phyloP scores from a whole-genome alignment of 2,797 vertebrate species.

The Parotocinclus haroldoi region DNA sequence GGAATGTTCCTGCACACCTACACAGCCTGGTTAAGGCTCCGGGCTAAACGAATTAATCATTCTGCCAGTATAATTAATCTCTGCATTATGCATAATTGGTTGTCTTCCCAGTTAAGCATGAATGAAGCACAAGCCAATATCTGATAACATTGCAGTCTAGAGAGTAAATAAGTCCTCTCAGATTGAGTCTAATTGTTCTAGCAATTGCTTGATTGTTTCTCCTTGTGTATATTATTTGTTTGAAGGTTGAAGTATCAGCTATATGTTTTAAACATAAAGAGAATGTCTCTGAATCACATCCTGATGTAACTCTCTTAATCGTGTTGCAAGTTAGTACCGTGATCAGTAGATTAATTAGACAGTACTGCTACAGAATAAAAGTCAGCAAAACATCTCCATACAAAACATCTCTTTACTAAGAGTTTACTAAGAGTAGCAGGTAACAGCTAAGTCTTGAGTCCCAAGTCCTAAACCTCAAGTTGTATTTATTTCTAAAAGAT shows the following conservation, averaged over 20 bases:
- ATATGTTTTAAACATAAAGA: slow-evolving; percentile 5
- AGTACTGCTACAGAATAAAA: too few species aligned
- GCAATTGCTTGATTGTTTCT: slow-evolving; percentile 31
- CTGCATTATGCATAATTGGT: slow-evolving; percentile 31
- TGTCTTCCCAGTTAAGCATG: slow-evolving; percentile 37
- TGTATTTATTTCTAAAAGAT: too few species aligned
- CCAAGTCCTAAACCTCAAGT: too few species aligned
- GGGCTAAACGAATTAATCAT: slow-evolving; percentile 42
- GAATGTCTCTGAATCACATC: background rate
- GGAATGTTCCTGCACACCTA: slow-evolving; percentile 23
- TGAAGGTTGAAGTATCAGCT: slow-evolving; percentile 21
- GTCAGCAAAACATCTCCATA: too few species aligned
- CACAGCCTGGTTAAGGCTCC: slow-evolving; percentile 10
- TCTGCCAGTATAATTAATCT: slow-evolving; percentile 45
- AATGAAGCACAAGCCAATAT: slow-evolving; percentile 36
- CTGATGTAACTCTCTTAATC: background rate
- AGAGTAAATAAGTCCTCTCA: slow-evolving; percentile 28
- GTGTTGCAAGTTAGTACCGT: too few species aligned
- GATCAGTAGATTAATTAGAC: too few species aligned
- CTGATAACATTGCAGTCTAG: slow-evolving; percentile 27
- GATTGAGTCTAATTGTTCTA: slow-evolving; percentile 31
- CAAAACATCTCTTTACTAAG: too few species aligned
- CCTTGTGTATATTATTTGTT: slow-evolving; percentile 12
- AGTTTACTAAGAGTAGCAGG: too few species aligned
- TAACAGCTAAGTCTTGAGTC: too few species aligned